Evolutionary conservation across 2,113 vertebrate species (phyloP).

Genomic region (Anoplopoma fimbria): DNA sequence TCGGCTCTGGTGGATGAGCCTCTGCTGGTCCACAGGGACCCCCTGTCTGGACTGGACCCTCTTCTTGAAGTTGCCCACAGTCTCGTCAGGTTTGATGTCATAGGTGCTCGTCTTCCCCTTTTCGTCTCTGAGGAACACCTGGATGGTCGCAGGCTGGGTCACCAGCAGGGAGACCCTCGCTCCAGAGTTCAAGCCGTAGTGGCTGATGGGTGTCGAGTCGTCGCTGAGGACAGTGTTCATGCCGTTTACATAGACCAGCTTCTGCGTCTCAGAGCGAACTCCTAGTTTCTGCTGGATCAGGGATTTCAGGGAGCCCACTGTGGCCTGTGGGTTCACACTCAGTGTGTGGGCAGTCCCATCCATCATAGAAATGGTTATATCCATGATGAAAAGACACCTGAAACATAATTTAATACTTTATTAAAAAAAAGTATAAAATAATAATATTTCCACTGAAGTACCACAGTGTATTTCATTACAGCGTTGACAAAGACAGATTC

Average conservation of each 20-base stretch:
- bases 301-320: constrained; percentile 54
- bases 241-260: constrained; percentile 57
- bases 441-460: neutral
- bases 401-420: neutral
- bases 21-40: constrained; percentile 70
- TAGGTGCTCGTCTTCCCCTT: constrained; percentile 57
- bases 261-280: neutral
- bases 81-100: constrained; percentile 48
- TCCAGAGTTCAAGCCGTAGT: constrained; percentile 59
- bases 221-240: constrained; percentile 27
- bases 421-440: neutral
- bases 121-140: constrained; percentile 77
- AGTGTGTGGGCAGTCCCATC: neutral
- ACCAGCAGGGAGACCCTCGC: constrained; percentile 73
- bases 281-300: constrained; percentile 11
- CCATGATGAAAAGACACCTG: constrained; percentile 48
- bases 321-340: constrained; percentile 72
- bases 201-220: constrained; percentile 14
- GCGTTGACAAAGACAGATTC: neutral
- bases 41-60: constrained; percentile 56
- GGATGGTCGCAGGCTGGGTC: constrained; percentile 14
- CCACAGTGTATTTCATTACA: neutral
- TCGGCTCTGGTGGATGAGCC: constrained; percentile 59
- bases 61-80: constrained; percentile 60
- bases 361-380: constrained; percentile 52